phyloP scores from a whole-genome alignment of 2,888 invertebrate genomes.

The Exephanes ischioxanthus region DNA sequence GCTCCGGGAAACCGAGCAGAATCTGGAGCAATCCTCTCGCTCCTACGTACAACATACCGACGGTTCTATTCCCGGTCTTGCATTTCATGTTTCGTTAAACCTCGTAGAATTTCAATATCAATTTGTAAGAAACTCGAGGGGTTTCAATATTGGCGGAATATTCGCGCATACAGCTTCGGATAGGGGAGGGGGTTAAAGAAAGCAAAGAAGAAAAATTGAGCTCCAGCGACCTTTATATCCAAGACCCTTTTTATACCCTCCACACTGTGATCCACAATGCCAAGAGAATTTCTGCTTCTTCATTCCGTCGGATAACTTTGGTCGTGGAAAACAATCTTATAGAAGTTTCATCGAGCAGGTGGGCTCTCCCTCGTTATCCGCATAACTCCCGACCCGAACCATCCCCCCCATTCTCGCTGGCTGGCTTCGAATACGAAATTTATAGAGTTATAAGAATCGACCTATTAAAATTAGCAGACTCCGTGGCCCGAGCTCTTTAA shows the following conservation, averaged over 20 bases:
- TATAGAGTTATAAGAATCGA: constrained; percentile 43
- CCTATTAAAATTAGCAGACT: constrained; percentile 40
- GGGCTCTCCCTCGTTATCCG: constrained; percentile 24
- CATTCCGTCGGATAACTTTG: constrained; percentile 37
- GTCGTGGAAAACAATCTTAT: constrained; percentile 22
- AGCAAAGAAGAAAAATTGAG: constrained; percentile 16
- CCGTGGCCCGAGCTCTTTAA: constrained; percentile 10
- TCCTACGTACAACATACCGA: constrained; percentile 10
- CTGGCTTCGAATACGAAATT: constrained; percentile 21
- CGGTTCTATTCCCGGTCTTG: constrained; percentile 35
- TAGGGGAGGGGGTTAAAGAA: neutral
- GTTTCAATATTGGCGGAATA: constrained; percentile 49
- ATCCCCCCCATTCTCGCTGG: neutral
- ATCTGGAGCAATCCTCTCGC: constrained; percentile 46
- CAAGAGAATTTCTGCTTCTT: constrained; percentile 16
- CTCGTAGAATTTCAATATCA: constrained; percentile 63
- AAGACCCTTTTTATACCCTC: constrained; percentile 16
- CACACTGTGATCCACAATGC: constrained; percentile 16
- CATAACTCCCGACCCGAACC: neutral
- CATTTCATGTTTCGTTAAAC: constrained; percentile 64
- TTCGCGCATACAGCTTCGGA: constrained; percentile 7
- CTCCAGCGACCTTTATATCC: constrained; percentile 12
- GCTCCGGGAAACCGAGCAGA: neutral
- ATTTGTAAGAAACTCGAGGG: constrained; percentile 60
- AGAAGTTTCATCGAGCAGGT: constrained; percentile 38